Evolutionary conservation across 1,140 invertebrate genomes (phyloP).

Genomic region (Zaprionus kolodkinae): DNA sequence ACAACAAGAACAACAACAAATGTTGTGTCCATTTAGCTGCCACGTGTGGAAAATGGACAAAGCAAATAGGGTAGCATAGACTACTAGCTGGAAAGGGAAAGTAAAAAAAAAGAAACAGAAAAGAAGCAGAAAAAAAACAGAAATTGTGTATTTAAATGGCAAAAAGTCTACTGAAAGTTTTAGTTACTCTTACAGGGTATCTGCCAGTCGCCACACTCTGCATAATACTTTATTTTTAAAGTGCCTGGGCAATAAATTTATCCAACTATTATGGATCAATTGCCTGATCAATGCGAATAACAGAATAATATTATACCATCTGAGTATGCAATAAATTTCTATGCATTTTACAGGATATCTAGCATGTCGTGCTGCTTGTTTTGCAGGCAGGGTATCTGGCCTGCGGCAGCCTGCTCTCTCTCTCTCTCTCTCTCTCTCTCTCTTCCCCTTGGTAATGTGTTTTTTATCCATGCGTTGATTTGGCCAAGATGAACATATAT

Average conservation of each 20-base stretch:
- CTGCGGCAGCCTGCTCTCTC: constrained; percentile 7
- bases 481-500: constrained; percentile 42
- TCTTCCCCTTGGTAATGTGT: constrained; percentile 49
- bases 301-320: not conserved
- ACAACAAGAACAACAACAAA: not conserved
- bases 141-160: no score
- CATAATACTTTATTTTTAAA: not conserved
- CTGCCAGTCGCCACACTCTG: not conserved
- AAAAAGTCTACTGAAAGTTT: no score
- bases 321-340: not conserved
- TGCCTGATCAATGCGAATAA: not conserved
- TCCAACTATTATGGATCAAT: not conserved
- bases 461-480: constrained; percentile 58
- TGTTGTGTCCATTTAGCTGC: constrained; percentile 31
- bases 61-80: not conserved
- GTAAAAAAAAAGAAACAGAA: no score
- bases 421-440: no score
- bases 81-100: not conserved
- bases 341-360: constrained; percentile 19
- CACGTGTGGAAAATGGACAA: not conserved
- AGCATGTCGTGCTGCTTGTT: not conserved
- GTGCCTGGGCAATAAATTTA: not conserved
- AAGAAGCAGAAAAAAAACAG: no score
- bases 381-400: no score
- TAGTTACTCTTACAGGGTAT: constrained; percentile 9